Conservation (phyloP, 2,888 invertebrate species). For the Eledona agricola region DNA sequence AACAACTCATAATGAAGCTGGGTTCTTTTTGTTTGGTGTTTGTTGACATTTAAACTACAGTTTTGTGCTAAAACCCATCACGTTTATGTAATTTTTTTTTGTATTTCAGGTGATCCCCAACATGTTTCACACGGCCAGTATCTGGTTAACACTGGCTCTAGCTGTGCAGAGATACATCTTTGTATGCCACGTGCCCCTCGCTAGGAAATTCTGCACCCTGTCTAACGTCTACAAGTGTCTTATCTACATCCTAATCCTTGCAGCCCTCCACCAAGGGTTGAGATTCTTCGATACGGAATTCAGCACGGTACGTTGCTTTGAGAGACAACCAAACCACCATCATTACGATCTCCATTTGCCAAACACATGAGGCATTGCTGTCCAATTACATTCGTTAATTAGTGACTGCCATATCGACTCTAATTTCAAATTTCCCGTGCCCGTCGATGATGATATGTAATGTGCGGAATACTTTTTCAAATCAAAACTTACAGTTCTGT, state of each 20-base stretch:
- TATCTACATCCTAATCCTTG: slow-evolving; percentile 78
- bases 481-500: slow-evolving; percentile 27
- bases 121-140: slow-evolving; percentile 92
- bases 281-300: slow-evolving; percentile 80
- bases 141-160: slow-evolving; percentile 90
- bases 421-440: no score
- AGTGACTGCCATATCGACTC: slow-evolving; percentile 8
- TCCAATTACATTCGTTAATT: slow-evolving; percentile 33
- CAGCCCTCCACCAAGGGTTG: slow-evolving; percentile 83
- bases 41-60: slow-evolving; percentile 7
- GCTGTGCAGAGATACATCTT: slow-evolving; percentile 95
- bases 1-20: slow-evolving; percentile 15
- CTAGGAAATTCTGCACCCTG: slow-evolving; percentile 81
- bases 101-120: slow-evolving; percentile 75
- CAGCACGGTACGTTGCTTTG: slow-evolving; percentile 59
- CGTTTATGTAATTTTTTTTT: slow-evolving; percentile 3
- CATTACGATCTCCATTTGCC: no score
- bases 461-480: slow-evolving; percentile 22
- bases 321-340: no score
- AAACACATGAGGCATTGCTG: slow-evolving; percentile 6
- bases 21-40: slow-evolving; percentile 6
- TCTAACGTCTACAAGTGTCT: slow-evolving; percentile 81
- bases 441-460: no score
- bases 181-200: slow-evolving; percentile 91
- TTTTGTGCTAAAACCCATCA: slow-evolving; percentile 1